Conservation (phyloP, 2,113 vertebrate species). For the Prolemur simus region DNA sequence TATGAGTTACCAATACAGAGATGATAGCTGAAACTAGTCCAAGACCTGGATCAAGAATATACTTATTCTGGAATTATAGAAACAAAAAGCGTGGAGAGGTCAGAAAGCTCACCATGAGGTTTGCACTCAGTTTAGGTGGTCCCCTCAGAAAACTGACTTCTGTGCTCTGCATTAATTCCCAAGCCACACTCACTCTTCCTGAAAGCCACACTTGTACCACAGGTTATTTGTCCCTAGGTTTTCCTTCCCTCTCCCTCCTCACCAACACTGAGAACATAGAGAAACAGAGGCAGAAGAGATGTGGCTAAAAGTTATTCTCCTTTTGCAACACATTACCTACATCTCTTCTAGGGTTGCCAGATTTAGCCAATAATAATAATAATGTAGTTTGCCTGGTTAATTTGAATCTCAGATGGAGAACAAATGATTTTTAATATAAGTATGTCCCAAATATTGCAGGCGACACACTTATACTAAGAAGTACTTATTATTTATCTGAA, state of each 20-base stretch:
- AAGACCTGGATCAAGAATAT: background rate
- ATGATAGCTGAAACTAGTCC: background rate
- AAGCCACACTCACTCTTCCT: background rate
- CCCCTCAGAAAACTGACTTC: background rate
- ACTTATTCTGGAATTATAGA: background rate
- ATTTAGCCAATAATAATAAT: background rate
- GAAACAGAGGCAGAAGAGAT: background rate
- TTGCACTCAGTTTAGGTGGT: background rate
- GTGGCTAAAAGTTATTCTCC: background rate
- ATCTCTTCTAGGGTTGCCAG: background rate
- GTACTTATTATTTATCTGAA: background rate
- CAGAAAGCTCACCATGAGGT: background rate
- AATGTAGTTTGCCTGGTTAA: background rate
- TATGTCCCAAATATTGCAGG: background rate
- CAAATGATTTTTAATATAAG: background rate
- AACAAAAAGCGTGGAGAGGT: background rate
- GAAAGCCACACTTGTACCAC: background rate
- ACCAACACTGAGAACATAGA: background rate
- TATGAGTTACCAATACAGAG: background rate
- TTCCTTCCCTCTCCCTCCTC: background rate
- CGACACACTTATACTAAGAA: background rate
- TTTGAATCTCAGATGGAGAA: slow-evolving; percentile 19
- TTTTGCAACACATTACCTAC: background rate
- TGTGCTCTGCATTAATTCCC: background rate
- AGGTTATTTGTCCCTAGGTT: too few relatives aligned